Evolutionary conservation across 1,140 invertebrate species (phyloP), one percentile per base, ranked within the genome.

Genomic region (Ridgeia piscesae): DNA sequence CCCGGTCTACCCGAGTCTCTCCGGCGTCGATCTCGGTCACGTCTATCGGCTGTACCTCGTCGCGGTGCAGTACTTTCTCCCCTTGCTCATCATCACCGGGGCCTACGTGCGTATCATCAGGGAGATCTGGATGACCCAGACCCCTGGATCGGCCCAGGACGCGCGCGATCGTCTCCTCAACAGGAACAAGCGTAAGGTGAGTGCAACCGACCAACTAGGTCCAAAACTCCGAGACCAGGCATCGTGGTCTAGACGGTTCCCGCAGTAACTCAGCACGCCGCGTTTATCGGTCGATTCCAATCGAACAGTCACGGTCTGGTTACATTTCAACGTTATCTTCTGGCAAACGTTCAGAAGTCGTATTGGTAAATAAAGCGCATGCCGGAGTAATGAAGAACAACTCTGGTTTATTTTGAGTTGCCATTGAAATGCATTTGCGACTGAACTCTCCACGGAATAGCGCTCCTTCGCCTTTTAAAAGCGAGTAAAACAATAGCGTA

Each of bases 141-240:
- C 97, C 0, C 98, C 98, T 0, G 98, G 98, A 1, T 97, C 97
- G 94, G 97, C 97, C 0, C 97, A 98, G 94, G 97, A 97, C 94
- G 97, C 96, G 1, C 95, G 97, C 34, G 98, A 98, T 94, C 97
- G 97, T 1, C 97, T 97, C 90, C 96, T 98, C 35, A 97, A 98
- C 95, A 97, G 97, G 93, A 98, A 98, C 95, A 98, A 98, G 94
- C 98, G 97, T 94, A 98, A 97, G 97, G 98, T 98, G 95, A 95
- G 91, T 92, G 17, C 14, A 21, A 8, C 21, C 48, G 48, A 50
- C 21, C 48, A 50, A 50, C 8, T 77, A 2, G 17, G 58, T 17
- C 11, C 58, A 21, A 77, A 2, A 0, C 11, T 21, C 11, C 58
- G 27, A 77, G 17, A 17, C 58, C 58, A 21, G 2, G 27, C 58